Percentiles rank a stretch among this genome's conserved stretches.
These are phyloP conservation scores for Pachycephala philippinensis DNA, from an alignment of 2,113 vertebrate species.

Conservation along the genomic window DNA sequence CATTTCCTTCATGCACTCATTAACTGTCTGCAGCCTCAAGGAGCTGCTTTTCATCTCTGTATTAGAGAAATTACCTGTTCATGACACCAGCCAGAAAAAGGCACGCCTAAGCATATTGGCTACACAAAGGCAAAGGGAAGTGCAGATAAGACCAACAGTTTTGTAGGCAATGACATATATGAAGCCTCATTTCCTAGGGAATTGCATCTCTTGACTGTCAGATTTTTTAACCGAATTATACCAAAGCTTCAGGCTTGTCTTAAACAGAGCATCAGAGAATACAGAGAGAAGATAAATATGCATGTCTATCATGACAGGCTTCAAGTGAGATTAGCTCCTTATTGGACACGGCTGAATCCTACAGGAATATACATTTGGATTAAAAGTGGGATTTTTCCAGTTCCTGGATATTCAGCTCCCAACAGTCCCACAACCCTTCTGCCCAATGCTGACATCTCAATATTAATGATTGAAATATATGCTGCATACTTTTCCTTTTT, in stretches of 20 bases:
- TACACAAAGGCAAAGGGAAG: background rate
- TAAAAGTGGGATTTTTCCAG: background rate
- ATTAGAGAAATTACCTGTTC: constrained; percentile 11
- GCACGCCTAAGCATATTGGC: background rate
- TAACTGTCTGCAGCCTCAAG: background rate
- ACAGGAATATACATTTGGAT: background rate
- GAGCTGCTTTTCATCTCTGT: background rate
- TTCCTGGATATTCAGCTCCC: background rate
- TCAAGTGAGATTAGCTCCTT: background rate
- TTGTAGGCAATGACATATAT: background rate
- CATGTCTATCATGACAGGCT: background rate
- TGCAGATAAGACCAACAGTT: background rate
- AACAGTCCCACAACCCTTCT: background rate
- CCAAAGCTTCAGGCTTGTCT: constrained; percentile 8
- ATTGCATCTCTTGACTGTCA: background rate
- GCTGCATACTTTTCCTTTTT: background rate
- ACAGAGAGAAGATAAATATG: background rate
- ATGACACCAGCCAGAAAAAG: background rate
- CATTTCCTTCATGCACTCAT: background rate
- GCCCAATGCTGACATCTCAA: background rate
- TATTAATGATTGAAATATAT: background rate
- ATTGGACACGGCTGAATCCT: background rate
- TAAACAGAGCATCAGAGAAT: background rate
- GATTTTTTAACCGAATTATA: constrained; percentile 8
- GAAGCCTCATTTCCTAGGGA: background rate